Base-by-base conservation (phyloP, 1,140 invertebrate species). In the Meteorus sp. region DNA sequence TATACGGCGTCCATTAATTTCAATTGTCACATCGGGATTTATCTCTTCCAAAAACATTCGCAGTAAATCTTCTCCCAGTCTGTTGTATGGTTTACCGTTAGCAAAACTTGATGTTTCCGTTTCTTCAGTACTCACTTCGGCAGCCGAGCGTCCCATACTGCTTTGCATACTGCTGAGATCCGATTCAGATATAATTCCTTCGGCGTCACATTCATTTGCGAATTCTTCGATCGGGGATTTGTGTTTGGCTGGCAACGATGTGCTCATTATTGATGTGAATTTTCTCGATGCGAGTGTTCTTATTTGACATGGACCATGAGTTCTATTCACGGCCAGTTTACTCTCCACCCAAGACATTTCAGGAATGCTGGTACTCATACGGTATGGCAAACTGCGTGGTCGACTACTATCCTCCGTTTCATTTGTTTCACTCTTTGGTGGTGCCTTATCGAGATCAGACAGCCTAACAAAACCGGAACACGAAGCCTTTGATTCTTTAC, bases 11-110 rank as follows among this genome's bases (percentile, higher is more conserved):
- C 89, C 91, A 19, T 85, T 85, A 9, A 94, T 90, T 68, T 91
- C 88, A 2, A 93, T 87, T 9, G 85, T 85, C 48, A 94, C 91
- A 76, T 95, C 93, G 15, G 90, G 86, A 67, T 89, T 89, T 37
- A 93, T 89, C 78, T 94, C 92, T 69, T 94, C 91, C 44, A 94
- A 76, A 72, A 94, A 95, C 90, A 94, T 94, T 55, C 89, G 83
- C 6, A 95, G 76, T 11, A 96, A 77, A 79, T 95, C 92, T 73
- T 93, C 89, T 0, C 93, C 93, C 0, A 95, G 75, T 35, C 87
- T 83, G 23, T 85, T 86, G 53, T 85, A 85, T 0, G 85, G 75
- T 47, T 81, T 82, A 15, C 71, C 72, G 13, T 68, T 62, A 43
- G 73, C 72, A 23, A 76, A 76, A 59, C 76, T 80, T 1, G 81